Evolutionary conservation across 2,113 vertebrate genomes (phyloP), one percentile per base, ranked within the genome.

Genomic region (Bucco capensis): DNA sequence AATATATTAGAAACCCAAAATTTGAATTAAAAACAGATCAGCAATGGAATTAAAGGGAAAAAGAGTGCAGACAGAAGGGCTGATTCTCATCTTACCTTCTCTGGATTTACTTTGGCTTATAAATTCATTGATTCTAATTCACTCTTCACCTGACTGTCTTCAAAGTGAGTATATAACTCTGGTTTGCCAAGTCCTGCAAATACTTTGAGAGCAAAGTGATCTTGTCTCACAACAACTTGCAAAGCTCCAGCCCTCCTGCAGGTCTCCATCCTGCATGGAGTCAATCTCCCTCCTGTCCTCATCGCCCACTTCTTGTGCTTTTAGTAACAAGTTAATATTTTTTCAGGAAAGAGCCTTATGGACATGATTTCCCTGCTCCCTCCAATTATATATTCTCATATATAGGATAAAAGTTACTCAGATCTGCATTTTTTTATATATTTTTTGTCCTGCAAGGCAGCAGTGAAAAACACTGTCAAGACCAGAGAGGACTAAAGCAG

Each of bases 381-480:
- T 82, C 15, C 21, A 61, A 46, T 30, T 62, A 14, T 25, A 38
- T 9, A 65, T 37, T 70, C 28, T 50, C 64, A 66, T 14, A 23
- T 13, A 53, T 86, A 83, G 7, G 31, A 65, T n/a, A 85, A 65
- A 22, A 7, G 6, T 66, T 73, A 70, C 27, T 14, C 47, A 62
- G 31, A 61, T 33, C 27, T 62, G 19, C 15, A 47, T 19, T 14
- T 50, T 88, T 46, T 56, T 40, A 28, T 6, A 42, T 0, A 0
- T 74, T 47, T 31, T 66, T 19, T 25, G 9, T 53, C 54, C 35
- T 62, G n/a, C 31, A 62, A 54, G n/a, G 22, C 44, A 90, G 44
- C 5, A 6, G 24, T 66, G 40, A 61, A 89, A 76, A 90, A 44
- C 5, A 1, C 5, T 42, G 35, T n/a, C 12, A 37, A 78, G 42